phyloP scores from a whole-genome alignment of 2,888 invertebrate species.

The Heliconius sara region DNA sequence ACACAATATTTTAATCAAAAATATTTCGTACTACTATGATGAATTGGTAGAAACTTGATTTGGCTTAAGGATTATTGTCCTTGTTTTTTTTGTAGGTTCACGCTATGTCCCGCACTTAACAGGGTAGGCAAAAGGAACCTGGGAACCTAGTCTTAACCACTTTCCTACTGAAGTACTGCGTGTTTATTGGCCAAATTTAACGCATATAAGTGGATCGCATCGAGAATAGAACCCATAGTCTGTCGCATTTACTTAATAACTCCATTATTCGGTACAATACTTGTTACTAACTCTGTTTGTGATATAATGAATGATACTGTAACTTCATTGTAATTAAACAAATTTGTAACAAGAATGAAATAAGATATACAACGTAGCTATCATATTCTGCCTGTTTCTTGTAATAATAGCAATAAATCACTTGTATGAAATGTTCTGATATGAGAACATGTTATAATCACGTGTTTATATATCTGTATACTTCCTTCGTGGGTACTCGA shows the following conservation, averaged over 20 bases:
- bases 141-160: too few species aligned
- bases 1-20: too few species aligned
- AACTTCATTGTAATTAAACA: not conserved
- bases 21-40: too few species aligned
- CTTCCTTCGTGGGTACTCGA: not conserved
- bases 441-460: constrained; percentile 2
- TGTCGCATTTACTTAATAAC: not conserved
- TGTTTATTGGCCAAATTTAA: too few species aligned
- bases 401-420: not conserved
- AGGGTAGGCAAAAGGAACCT: too few species aligned
- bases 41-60: too few species aligned
- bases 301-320: not conserved
- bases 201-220: too few species aligned
- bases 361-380: not conserved
- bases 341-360: constrained; percentile 8
- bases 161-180: too few species aligned
- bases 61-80: too few species aligned
- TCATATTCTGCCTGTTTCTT: constrained; percentile 5
- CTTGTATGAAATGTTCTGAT: not conserved
- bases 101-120: too few species aligned
- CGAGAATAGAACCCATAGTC: too few species aligned
- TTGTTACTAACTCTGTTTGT: not conserved
- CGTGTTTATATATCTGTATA: constrained; percentile 13
- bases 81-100: too few species aligned
- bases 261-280: not conserved